A percentile compares a stretch with the other conserved stretches of the same genome.
These are phyloP conservation scores for Gandaritis pyraliata DNA, from an alignment of 2,888 invertebrate species.

Conservation along the genomic window DNA sequence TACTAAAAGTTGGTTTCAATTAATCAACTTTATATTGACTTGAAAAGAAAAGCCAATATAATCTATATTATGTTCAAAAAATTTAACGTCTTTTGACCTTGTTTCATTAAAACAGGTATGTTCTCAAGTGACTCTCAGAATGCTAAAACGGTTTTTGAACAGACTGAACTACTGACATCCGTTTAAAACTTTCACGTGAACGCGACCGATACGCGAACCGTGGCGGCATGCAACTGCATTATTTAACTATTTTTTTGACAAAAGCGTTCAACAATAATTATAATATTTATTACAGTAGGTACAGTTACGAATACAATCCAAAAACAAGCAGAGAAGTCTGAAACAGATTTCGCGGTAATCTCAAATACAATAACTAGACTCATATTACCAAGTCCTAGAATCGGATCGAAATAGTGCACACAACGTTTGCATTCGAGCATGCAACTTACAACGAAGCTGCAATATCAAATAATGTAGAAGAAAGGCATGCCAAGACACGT, in stretches of 20 bases:
- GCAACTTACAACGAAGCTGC: slow-evolving; percentile 9
- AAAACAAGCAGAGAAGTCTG: slow-evolving; percentile 13
- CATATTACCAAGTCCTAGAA: slow-evolving; percentile 24
- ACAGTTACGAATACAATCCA: slow-evolving; percentile 13
- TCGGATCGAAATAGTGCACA: slow-evolving; percentile 24
- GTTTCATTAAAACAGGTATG: slow-evolving; percentile 63
- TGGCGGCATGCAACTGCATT: slow-evolving; percentile 36
- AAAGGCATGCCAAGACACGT: slow-evolving; percentile 27
- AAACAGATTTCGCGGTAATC: slow-evolving; percentile 16
- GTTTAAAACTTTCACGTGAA: slow-evolving; percentile 59
- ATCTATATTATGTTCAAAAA: slow-evolving; percentile 10
- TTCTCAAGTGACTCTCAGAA: slow-evolving; percentile 42
- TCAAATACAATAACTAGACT: slow-evolving; percentile 20
- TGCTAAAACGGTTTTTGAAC: slow-evolving; percentile 63
- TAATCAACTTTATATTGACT: no score
- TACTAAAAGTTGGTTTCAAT: no score
- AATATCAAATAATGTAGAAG: slow-evolving; percentile 20
- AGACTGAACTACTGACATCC: slow-evolving; percentile 52
- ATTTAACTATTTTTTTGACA: slow-evolving; percentile 32
- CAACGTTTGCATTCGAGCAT: background rate
- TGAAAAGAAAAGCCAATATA: no score
- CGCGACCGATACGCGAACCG: slow-evolving; percentile 45
- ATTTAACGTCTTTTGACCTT: slow-evolving; percentile 58
- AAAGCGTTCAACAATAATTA: slow-evolving; percentile 10
- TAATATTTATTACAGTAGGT: background rate